Conservation (phyloP, 2,888 invertebrate species). For the Platycheirus rosarum region DNA sequence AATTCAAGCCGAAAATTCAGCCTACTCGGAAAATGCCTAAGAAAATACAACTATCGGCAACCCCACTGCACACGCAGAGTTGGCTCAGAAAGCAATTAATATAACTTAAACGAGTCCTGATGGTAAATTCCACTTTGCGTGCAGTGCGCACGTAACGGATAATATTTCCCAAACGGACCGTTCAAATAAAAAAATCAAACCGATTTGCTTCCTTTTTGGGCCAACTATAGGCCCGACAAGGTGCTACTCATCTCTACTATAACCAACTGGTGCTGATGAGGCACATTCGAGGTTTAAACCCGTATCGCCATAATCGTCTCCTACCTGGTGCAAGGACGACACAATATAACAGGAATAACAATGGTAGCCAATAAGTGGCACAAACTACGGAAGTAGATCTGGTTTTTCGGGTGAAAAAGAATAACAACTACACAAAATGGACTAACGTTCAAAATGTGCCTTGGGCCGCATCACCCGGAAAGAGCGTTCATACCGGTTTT, state of each 20-base stretch:
- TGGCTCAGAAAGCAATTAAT: slow-evolving; percentile 70
- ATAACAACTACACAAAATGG: too few relatives aligned
- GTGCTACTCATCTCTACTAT: slow-evolving; percentile 22
- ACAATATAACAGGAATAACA: slow-evolving; percentile 25
- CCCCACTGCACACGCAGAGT: neutral
- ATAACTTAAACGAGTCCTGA: slow-evolving; percentile 74
- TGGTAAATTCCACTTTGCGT: slow-evolving; percentile 71
- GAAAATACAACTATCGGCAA: slow-evolving; percentile 19
- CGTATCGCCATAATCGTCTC: slow-evolving; percentile 62
- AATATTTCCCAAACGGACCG: slow-evolving; percentile 72
- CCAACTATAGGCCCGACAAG: slow-evolving; percentile 12
- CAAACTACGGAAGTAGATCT: slow-evolving; percentile 59
- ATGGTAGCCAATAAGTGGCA: slow-evolving; percentile 67
- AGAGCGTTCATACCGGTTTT: slow-evolving; percentile 6
- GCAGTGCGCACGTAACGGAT: slow-evolving; percentile 71
- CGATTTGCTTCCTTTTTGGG: slow-evolving; percentile 27
- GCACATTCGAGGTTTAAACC: slow-evolving; percentile 62
- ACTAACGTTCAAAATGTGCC: slow-evolving; percentile 10
- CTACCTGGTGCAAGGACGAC: slow-evolving; percentile 34
- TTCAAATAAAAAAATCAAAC: slow-evolving; percentile 50
- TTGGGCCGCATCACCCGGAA: slow-evolving; percentile 21
- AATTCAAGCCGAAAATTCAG: slow-evolving; percentile 39
- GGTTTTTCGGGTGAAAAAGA: too few relatives aligned
- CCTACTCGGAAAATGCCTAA: slow-evolving; percentile 35
- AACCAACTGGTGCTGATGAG: slow-evolving; percentile 61